Percentiles rank a stretch among this genome's conserved stretches.
Conservation (phyloP, 2,113 vertebrate species). For the Gallinago undulata region DNA sequence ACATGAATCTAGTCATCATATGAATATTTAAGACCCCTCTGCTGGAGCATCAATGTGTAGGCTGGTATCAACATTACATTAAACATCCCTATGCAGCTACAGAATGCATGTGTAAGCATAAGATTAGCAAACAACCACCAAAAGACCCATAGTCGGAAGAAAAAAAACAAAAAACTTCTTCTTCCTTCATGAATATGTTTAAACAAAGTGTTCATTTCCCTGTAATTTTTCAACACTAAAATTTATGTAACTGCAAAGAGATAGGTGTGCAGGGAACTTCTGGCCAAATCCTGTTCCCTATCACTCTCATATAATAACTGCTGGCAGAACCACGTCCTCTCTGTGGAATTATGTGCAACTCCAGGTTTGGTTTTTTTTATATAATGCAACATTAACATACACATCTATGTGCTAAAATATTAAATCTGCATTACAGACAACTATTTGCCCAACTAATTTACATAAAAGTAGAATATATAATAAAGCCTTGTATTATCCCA, state of each 20-base stretch:
- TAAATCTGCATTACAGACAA: neutral
- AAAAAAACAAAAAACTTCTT: neutral
- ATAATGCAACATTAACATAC: neutral
- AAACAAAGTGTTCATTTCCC: neutral
- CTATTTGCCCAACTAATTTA: neutral
- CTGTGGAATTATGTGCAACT: neutral
- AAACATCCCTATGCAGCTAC: neutral
- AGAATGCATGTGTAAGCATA: neutral
- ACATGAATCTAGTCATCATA: neutral
- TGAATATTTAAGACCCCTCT: conserved; percentile 18
- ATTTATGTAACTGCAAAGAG: neutral
- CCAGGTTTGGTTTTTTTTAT: neutral
- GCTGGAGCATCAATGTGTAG: neutral
- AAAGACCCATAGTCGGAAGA: neutral
- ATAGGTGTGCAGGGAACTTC: neutral
- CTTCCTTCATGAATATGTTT: neutral
- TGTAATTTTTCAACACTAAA: neutral
- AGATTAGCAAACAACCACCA: neutral
- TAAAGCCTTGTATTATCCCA: neutral
- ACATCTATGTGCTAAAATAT: neutral
- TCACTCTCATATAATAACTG: neutral
- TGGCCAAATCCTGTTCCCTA: neutral
- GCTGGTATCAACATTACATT: neutral
- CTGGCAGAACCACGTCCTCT: neutral
- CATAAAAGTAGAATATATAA: neutral